These are phyloP conservation scores for Carettochelys insculpta DNA, from an alignment of 2,113 vertebrate species.

Conservation along the genomic window DNA sequence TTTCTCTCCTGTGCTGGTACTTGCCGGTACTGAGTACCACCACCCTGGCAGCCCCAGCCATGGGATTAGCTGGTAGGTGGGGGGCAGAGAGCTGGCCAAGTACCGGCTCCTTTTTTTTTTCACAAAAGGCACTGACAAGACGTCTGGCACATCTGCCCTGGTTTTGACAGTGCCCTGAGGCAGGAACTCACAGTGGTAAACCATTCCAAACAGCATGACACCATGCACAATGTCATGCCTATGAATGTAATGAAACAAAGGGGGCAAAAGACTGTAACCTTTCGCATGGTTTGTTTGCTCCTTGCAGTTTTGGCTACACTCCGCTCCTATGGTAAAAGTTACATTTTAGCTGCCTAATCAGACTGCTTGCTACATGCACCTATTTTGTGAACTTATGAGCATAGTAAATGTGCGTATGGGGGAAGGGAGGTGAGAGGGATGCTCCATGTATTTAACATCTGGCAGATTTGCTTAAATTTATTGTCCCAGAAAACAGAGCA, in stretches of 20 bases:
- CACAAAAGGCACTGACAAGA: no score
- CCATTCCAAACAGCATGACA: background rate
- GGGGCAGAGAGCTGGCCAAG: no score
- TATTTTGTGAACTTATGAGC: no score
- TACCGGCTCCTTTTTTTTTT: no score
- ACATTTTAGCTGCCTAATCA: background rate
- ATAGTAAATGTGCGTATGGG: background rate
- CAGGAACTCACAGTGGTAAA: no score
- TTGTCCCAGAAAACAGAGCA: background rate
- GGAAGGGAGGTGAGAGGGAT: no score
- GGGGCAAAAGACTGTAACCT: background rate
- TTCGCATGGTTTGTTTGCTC: background rate
- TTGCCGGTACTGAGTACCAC: no score
- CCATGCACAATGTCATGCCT: background rate
- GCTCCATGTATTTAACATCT: background rate
- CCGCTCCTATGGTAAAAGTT: background rate
- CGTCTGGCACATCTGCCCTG: no score
- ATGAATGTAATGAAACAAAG: background rate
- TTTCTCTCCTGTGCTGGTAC: no score
- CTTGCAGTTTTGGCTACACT: background rate
- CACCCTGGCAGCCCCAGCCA: no score
- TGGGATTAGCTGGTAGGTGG: no score
- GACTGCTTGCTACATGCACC: background rate
- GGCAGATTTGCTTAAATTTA: background rate
- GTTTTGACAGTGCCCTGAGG: no score